A percentile compares a stretch with the other conserved stretches of the same genome.
phyloP scores from a whole-genome alignment of 2,888 invertebrate genomes.

The Cheilosia grossa region DNA sequence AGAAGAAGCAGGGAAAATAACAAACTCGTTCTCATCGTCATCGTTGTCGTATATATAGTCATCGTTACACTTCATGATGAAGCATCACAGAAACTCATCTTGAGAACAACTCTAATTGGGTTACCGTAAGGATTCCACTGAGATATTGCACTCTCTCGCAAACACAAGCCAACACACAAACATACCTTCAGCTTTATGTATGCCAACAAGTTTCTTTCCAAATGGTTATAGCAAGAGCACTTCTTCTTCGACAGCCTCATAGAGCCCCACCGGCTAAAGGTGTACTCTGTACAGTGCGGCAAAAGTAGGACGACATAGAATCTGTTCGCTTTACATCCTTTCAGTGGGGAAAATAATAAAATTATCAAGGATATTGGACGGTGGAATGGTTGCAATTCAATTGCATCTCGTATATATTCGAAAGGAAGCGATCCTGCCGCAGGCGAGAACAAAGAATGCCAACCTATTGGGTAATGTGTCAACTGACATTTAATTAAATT shows the following conservation, averaged over 20 bases:
- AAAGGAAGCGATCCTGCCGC: constrained; percentile 11
- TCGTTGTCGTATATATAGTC: constrained; percentile 24
- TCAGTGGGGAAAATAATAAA: constrained; percentile 54
- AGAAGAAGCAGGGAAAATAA: constrained; percentile 1
- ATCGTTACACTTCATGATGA: constrained; percentile 55
- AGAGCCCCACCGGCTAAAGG: not conserved
- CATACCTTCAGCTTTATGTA: not conserved
- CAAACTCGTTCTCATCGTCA: constrained; percentile 30
- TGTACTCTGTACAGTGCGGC: not conserved
- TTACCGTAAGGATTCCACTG: constrained; percentile 64
- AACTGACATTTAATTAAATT: constrained; percentile 52
- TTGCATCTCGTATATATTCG: constrained; percentile 4
- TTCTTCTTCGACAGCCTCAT: constrained; percentile 40
- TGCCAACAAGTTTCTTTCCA: constrained; percentile 40
- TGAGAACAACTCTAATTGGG: constrained; percentile 69
- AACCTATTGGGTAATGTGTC: constrained; percentile 42
- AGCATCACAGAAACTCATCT: constrained; percentile 65
- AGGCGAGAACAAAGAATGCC: constrained; percentile 27
- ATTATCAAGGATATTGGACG: constrained; percentile 60
- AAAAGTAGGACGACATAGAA: constrained; percentile 38
- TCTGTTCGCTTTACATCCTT: constrained; percentile 44
- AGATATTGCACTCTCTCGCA: constrained; percentile 31
- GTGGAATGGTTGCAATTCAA: constrained; percentile 41
- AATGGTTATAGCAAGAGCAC: constrained; percentile 60
- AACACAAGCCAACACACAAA: constrained; percentile 7